Evolutionary conservation across 2,113 vertebrate genomes (phyloP).

Genomic region (Chloroceryle aenea): DNA sequence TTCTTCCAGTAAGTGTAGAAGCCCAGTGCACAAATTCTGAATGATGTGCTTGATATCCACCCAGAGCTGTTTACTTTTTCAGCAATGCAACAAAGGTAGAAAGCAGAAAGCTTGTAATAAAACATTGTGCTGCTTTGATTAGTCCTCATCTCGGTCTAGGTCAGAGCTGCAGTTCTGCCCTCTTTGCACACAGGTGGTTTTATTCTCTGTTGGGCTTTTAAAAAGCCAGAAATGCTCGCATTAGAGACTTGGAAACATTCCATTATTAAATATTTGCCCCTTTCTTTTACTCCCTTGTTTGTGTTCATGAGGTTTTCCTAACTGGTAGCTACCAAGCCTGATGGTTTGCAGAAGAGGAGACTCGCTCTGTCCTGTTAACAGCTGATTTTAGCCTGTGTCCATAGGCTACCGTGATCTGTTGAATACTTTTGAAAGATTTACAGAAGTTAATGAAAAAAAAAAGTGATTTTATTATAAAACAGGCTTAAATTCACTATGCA

Average conservation of each 20-base stretch:
- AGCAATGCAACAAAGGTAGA: not conserved
- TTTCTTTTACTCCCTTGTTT: not conserved
- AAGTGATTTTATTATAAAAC: not conserved
- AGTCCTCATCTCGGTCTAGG: not conserved
- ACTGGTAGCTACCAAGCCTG: not conserved
- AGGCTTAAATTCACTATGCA: not conserved
- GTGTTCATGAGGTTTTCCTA: not conserved
- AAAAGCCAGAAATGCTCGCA: not conserved
- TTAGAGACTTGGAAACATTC: not conserved
- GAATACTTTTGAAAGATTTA: not conserved
- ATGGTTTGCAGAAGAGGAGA: not conserved
- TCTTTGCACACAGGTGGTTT: not conserved
- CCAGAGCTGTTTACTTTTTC: not conserved
- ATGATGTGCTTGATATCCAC: not conserved
- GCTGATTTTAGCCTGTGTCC: not conserved
- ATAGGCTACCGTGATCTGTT: not conserved
- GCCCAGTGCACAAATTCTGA: not conserved
- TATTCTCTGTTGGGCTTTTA: not conserved
- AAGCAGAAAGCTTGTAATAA: not conserved
- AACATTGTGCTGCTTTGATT: not conserved
- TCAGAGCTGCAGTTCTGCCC: not conserved
- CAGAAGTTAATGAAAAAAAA: not conserved
- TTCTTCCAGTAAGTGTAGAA: not conserved
- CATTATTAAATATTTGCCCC: not conserved
- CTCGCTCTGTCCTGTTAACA: not conserved